These are phyloP conservation scores for Astatoreochromis straeleni DNA, from an alignment of 2,113 vertebrate species.

Conservation along the genomic window DNA sequence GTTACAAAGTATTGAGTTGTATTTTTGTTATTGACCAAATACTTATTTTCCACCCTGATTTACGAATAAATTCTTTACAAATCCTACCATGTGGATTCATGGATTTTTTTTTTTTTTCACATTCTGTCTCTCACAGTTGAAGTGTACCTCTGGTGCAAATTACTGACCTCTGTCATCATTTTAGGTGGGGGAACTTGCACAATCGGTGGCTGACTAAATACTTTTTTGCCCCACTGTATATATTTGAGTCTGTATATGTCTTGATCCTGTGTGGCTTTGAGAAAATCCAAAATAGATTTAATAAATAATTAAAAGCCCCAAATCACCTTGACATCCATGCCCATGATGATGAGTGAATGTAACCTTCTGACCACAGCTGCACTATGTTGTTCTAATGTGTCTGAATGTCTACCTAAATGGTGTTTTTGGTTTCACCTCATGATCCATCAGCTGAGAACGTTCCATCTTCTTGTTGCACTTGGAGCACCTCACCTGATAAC, in stretches of 20 bases:
- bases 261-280: neutral
- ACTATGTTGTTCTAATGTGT: neutral
- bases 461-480: conserved; percentile 61
- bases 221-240: no score
- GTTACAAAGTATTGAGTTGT: no score
- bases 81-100: no score
- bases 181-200: no score
- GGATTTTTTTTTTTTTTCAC: no score
- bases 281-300: neutral
- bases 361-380: neutral
- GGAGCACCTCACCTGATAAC: conserved; percentile 60
- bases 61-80: no score
- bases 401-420: neutral
- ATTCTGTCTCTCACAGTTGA: no score
- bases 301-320: neutral
- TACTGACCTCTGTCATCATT: no score
- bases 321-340: neutral
- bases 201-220: no score
- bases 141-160: no score
- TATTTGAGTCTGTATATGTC: neutral
- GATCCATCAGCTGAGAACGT: conserved; percentile 44
- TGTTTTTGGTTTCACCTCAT: conserved; percentile 41
- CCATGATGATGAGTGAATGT: neutral
- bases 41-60: no score
- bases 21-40: no score